A percentile compares a stretch with the other conserved stretches of the same genome.
Conservation (phyloP, 2,888 invertebrate species). For the Himalopsyche anomala region DNA sequence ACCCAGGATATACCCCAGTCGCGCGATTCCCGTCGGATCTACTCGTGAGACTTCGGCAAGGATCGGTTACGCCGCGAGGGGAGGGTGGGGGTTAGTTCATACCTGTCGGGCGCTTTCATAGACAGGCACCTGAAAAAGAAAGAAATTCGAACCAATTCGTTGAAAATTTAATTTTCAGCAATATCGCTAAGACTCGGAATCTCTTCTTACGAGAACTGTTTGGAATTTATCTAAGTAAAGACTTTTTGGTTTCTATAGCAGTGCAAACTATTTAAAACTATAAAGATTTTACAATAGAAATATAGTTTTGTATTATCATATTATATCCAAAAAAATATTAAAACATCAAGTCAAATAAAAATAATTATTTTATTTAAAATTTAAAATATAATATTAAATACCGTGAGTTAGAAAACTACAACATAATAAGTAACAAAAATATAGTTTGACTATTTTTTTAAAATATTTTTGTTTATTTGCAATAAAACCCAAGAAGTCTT, state of each 20-base stretch:
- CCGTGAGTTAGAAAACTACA: too few relatives aligned
- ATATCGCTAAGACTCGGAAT: conserved; percentile 45
- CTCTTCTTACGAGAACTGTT: background rate
- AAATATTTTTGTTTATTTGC: background rate
- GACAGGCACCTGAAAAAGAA: conserved; percentile 86
- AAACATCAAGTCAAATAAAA: too few relatives aligned
- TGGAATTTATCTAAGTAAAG: background rate
- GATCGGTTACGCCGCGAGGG: conserved; percentile 68
- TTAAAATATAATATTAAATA: too few relatives aligned
- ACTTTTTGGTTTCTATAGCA: conserved; percentile 12
- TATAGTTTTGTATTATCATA: too few relatives aligned
- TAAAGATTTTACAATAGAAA: too few relatives aligned
- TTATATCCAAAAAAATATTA: too few relatives aligned
- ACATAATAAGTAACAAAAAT: too few relatives aligned
- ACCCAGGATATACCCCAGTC: conserved; percentile 64
- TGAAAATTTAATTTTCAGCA: conserved; percentile 75
- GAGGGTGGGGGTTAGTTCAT: conserved; percentile 76
- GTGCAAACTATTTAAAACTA: background rate
- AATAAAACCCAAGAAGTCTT: conserved; percentile 15
- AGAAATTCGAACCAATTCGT: conserved; percentile 80
- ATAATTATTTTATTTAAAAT: too few relatives aligned
- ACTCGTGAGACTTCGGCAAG: conserved; percentile 56
- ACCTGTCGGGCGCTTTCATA: conserved; percentile 86
- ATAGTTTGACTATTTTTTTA: too few relatives aligned
- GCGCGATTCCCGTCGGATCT: conserved; percentile 54